phyloP scores from a whole-genome alignment of 2,797 vertebrate genomes.

The Vespertilio murinus region DNA sequence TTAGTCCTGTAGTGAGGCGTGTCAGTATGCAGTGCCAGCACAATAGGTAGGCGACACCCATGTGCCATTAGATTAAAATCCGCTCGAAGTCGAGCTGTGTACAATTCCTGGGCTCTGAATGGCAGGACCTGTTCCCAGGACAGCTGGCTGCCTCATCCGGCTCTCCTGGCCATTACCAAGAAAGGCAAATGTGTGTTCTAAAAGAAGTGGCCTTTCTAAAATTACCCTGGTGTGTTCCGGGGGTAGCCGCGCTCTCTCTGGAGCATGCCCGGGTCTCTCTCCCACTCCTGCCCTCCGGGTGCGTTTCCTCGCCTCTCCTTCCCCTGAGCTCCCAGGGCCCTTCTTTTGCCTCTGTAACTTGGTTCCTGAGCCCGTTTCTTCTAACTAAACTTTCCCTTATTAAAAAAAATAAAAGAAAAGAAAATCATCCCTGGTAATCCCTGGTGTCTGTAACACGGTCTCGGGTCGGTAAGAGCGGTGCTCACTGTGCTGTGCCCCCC shows the following conservation, averaged over 20 bases:
- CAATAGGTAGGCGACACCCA: neutral
- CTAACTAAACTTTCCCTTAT: neutral
- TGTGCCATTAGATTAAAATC: neutral
- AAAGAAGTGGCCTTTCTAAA: neutral
- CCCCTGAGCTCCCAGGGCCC: neutral
- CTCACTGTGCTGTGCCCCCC: constrained; percentile 36
- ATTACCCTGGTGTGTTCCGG: no score
- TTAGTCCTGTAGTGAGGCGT: neutral
- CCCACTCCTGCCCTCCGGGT: neutral
- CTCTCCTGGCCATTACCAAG: neutral
- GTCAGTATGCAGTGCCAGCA: neutral
- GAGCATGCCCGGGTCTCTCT: neutral
- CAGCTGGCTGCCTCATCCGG: neutral
- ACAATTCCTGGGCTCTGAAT: neutral
- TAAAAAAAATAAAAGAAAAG: neutral
- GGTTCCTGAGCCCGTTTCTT: neutral
- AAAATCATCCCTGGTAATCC: neutral
- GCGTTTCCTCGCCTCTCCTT: neutral
- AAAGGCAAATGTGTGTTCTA: neutral
- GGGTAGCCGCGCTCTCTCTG: neutral
- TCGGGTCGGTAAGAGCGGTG: neutral
- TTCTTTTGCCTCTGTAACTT: neutral
- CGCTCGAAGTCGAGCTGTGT: neutral
- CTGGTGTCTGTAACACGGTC: neutral
- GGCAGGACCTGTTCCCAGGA: neutral